Conservation (phyloP, 2,888 invertebrate genomes). For the Andrena marginata region DNA sequence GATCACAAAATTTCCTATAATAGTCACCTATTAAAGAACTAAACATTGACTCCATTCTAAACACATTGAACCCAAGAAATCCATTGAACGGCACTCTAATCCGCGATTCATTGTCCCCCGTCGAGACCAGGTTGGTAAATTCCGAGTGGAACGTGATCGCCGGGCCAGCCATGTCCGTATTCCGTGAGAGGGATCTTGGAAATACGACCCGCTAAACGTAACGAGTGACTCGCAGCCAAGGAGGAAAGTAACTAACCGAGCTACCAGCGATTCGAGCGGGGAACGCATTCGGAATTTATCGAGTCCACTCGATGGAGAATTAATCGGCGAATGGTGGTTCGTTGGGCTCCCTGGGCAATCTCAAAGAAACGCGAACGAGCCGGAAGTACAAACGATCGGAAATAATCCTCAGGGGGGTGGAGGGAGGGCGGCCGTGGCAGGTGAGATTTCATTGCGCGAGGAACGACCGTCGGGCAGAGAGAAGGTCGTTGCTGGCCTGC, state of each 20-base stretch:
- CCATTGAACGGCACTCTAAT: neutral
- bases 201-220: slow-evolving; percentile 41
- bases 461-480: slow-evolving; percentile 35
- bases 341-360: slow-evolving; percentile 11
- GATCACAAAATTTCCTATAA: no score
- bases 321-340: slow-evolving; percentile 40
- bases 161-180: neutral
- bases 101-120: neutral
- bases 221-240: slow-evolving; percentile 35
- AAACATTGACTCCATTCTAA: neutral
- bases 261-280: neutral
- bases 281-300: slow-evolving; percentile 54
- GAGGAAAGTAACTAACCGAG: slow-evolving; percentile 36
- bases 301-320: slow-evolving; percentile 59
- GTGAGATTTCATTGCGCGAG: slow-evolving; percentile 46
- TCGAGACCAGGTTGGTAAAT: neutral
- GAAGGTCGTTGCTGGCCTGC: slow-evolving; percentile 54
- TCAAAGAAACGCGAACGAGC: slow-evolving; percentile 44
- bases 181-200: slow-evolving; percentile 3
- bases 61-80: neutral
- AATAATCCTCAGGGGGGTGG: slow-evolving; percentile 47
- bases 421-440: slow-evolving; percentile 1
- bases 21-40: neutral
- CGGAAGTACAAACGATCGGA: slow-evolving; percentile 57
- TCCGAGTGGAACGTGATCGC: slow-evolving; percentile 21